phyloP scores from a whole-genome alignment of 1,140 invertebrate genomes.

The Euglossa dilemma region DNA sequence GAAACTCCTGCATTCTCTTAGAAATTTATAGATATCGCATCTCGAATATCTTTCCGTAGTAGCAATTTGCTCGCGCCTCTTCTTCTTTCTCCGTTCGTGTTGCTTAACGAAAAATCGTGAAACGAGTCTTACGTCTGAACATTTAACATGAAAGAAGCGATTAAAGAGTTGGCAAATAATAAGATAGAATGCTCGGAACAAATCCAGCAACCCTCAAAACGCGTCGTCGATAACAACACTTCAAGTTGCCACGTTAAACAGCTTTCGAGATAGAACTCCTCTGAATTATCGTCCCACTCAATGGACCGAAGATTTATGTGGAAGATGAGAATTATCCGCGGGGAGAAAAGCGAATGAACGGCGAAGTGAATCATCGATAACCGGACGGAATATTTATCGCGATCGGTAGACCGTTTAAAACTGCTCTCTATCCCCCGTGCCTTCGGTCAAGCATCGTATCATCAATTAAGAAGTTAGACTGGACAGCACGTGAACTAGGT shows the following conservation, averaged over 20 bases:
- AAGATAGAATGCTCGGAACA: too few species aligned
- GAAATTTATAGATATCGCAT: background rate
- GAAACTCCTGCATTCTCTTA: too few species aligned
- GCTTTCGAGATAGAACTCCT: background rate
- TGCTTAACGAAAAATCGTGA: too few species aligned
- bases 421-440: background rate
- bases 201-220: too few species aligned
- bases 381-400: background rate
- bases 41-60: background rate
- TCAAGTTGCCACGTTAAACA: too few species aligned
- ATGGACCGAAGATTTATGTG: background rate
- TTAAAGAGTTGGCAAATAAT: too few species aligned
- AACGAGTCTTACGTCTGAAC: too few species aligned
- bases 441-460: background rate
- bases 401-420: background rate
- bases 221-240: too few species aligned
- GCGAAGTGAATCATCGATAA: background rate
- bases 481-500: background rate
- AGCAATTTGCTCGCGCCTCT: too few species aligned
- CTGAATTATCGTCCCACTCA: background rate
- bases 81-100: too few species aligned
- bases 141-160: too few species aligned
- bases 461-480: slow-evolving; percentile 4
- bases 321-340: background rate
- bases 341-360: background rate